A percentile compares a stretch with the other conserved stretches of the same genome.
Conservation (phyloP, 1,140 invertebrate genomes). For the Marisa cornuarietis region DNA sequence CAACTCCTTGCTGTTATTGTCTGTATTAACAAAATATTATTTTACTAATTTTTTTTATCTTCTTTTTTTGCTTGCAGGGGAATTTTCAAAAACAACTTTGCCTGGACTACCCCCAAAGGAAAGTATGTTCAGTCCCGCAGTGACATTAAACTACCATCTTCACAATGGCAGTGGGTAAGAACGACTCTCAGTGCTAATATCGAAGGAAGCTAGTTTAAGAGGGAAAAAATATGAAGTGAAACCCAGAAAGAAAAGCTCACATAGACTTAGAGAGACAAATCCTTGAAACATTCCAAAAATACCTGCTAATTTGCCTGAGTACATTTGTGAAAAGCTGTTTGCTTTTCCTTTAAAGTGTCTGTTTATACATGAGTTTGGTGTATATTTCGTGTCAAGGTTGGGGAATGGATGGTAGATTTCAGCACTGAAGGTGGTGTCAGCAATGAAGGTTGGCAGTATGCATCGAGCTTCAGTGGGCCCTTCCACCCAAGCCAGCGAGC, state of each 20-base stretch:
- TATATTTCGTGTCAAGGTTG: constrained; percentile 70
- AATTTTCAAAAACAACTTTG: constrained; percentile 30
- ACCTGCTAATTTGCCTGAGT: neutral
- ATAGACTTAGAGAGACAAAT: neutral
- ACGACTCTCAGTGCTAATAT: neutral
- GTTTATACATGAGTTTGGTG: neutral
- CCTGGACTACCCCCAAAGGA: constrained; percentile 27
- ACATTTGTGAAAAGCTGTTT: too few relatives aligned
- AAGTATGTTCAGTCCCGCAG: constrained; percentile 69
- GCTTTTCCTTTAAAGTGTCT: too few relatives aligned
- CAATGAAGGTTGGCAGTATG: constrained; percentile 93
- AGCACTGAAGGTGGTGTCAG: constrained; percentile 88
- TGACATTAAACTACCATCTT: constrained; percentile 83
- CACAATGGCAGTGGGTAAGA: constrained; percentile 87
- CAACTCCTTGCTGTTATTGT: too few relatives aligned
- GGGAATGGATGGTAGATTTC: constrained; percentile 91
- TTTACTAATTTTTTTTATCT: too few relatives aligned
- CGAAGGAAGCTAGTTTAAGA: too few relatives aligned
- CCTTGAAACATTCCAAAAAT: neutral
- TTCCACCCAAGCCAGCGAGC: constrained; percentile 87
- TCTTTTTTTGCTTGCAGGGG: constrained; percentile 12
- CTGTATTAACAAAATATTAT: too few relatives aligned
- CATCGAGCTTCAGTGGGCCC: constrained; percentile 79
- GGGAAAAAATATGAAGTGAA: too few relatives aligned
- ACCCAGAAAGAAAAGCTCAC: neutral